Conservation (phyloP, 2,888 invertebrate genomes). For the Aphidoletes aphidimyza region DNA sequence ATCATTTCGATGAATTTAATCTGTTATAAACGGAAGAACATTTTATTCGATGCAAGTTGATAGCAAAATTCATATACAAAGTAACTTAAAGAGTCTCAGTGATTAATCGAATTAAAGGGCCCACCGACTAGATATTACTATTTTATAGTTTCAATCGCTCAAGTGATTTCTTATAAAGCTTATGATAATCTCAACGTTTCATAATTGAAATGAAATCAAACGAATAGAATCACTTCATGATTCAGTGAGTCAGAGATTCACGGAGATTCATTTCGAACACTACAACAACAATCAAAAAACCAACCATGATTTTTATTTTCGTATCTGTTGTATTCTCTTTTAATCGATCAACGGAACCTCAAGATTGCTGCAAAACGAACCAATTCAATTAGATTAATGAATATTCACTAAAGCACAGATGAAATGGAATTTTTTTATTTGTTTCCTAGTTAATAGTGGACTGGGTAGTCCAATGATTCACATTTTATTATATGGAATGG, state of each 20-base stretch:
- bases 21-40: too few relatives aligned
- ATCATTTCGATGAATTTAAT: too few relatives aligned
- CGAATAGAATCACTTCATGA: not conserved
- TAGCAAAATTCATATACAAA: too few relatives aligned
- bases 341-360: not conserved
- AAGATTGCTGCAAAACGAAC: not conserved
- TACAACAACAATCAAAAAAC: not conserved
- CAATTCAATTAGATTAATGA: constrained; percentile 44
- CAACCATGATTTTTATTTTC: not conserved
- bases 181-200: too few relatives aligned
- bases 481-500: too few relatives aligned
- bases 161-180: not conserved
- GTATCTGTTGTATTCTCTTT: constrained; percentile 6
- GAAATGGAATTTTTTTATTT: constrained; percentile 4
- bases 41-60: too few relatives aligned
- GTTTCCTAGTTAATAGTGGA: not conserved
- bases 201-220: not conserved
- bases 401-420: constrained; percentile 21
- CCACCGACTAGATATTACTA: too few relatives aligned
- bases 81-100: too few relatives aligned
- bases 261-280: not conserved
- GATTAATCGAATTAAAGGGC: too few relatives aligned
- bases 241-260: not conserved
- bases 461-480: too few relatives aligned
- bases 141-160: not conserved